Evolutionary conservation across 2,888 invertebrate species (phyloP), one percentile per base, ranked within the genome.

Genomic region (Plebejus melissa): DNA sequence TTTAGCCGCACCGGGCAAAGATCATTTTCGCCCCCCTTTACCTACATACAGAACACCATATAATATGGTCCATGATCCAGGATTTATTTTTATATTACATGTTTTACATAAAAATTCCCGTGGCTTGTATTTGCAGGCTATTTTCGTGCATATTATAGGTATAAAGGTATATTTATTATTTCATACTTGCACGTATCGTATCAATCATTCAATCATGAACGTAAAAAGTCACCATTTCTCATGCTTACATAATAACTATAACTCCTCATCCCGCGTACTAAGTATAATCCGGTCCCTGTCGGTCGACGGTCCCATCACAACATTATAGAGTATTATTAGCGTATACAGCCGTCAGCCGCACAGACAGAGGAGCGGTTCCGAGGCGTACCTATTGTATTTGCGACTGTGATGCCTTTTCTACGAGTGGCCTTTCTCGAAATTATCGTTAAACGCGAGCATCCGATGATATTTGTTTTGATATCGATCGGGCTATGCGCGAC

Each of bases 371-470:
- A 32, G 50, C 4, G 16, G 16, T 54, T 7, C 54, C 28, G 28
- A 13, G 11, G 41, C 28, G 28, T 54, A 22, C 22, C 22, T 22
- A 50, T 28, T 72, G 50, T 65, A 16, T 65, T 54, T 50, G 72
- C 28, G 72, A 72, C 54, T 36, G 46, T 13, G 72, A 72, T 72
- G 50, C 72, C 72, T 72, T 72, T 72, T 32, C 32, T 28, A 50
- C 16, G 16, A 72, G 72, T 72, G 72, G 72, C 72, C 72, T 72
- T 72, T 72, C 32, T 28, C 32, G 28, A 72, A 72, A 50, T 32
- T 50, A 32, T 72, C 2, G 54, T 50, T 65, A 65, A 50, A 50
- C 22, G 71, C 71, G 71, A 71, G 22, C 50, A 65, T 36, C 32
- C 32, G 32, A 60, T 28, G 58, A 60, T 60, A 60, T 60, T 60